Evolutionary conservation across 2,797 vertebrate species (phyloP).

Genomic region (Psittacula echo): DNA sequence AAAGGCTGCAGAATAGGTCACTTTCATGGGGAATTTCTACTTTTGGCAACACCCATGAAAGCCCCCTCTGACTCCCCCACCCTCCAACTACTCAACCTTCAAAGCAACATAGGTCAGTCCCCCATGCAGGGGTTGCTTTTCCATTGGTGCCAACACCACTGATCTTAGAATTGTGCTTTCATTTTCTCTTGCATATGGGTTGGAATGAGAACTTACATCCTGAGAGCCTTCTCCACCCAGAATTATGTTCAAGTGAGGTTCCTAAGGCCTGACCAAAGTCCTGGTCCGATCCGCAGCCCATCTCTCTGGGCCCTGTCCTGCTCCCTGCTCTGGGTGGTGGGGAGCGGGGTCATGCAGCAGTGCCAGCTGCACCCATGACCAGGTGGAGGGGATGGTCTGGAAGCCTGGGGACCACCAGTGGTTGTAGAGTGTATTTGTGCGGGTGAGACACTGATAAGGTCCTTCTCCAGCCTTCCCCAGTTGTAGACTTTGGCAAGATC

Average conservation of each 20-base stretch:
- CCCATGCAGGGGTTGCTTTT: background rate
- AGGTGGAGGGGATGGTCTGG: background rate
- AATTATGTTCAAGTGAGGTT: background rate
- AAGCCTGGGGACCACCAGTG: no score
- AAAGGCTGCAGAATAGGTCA: background rate
- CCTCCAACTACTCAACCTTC: background rate
- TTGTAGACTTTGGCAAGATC: slow-evolving; percentile 96
- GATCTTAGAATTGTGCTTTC: background rate
- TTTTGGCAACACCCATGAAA: background rate
- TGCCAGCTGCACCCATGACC: rapidly evolving
- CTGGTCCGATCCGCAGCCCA: background rate
- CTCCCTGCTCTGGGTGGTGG: background rate
- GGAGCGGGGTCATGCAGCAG: background rate
- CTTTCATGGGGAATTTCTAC: background rate
- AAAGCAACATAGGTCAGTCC: background rate
- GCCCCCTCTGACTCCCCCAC: background rate
- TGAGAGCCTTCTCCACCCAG: background rate
- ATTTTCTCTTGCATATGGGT: background rate
- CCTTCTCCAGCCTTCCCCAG: slow-evolving; percentile 76
- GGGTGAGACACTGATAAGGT: background rate
- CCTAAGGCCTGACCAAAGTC: background rate
- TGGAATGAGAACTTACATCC: background rate
- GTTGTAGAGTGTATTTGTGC: background rate
- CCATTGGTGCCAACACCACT: no score
- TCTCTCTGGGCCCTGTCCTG: background rate